Evolutionary conservation across 2,888 invertebrate genomes (phyloP), one percentile per base, ranked within the genome.

Genomic region (Oxycera nigricornis): DNA sequence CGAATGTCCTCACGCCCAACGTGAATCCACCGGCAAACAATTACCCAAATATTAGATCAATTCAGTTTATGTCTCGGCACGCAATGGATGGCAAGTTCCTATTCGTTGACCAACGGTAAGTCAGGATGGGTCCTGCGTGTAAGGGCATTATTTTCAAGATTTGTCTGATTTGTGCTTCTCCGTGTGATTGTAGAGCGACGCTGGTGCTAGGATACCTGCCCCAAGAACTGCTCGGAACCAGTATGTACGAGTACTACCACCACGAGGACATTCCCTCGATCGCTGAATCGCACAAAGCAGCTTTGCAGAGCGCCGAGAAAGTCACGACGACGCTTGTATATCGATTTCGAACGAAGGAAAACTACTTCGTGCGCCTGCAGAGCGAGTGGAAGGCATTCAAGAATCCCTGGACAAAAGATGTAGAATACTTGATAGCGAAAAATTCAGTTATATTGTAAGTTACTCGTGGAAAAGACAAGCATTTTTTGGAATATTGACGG

Each of bases 371-470:
- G 35, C 88, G 89, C 72, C 84, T 97, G 17, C 92, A 92, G 81
- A 95, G 95, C 76, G 92, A 92, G 81, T 95, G 95, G 91, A 94
- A 92, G 79, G 91, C 94, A 0, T 96, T 97, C 83, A 90, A 90
- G 80, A 97, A 97, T 86, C 97, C 97, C 0, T 97, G 96, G 96
- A 97, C 96, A 0, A 95, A 95, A 85, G 97, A 97, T 81, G 91
- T 95, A 76, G 97, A 97, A 82, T 95, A 93, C 82, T 88, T 97
- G 77, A 92, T 96, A 78, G 93, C 95, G 0, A 94, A 94, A 83
- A 96, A 96, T 86, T 91, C 91, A 0, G 88, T 94, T 61, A 88
- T 94, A 75, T 86, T 90, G 88, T 92, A 82, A 61, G 68, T 46
- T n/a, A n/a, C n/a, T n/a, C n/a, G n/a, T n/a, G n/a, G n/a, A n/a